These are phyloP conservation scores for Drosophila pectinifera DNA, from an alignment of 1,140 invertebrate species.

Conservation along the genomic window DNA sequence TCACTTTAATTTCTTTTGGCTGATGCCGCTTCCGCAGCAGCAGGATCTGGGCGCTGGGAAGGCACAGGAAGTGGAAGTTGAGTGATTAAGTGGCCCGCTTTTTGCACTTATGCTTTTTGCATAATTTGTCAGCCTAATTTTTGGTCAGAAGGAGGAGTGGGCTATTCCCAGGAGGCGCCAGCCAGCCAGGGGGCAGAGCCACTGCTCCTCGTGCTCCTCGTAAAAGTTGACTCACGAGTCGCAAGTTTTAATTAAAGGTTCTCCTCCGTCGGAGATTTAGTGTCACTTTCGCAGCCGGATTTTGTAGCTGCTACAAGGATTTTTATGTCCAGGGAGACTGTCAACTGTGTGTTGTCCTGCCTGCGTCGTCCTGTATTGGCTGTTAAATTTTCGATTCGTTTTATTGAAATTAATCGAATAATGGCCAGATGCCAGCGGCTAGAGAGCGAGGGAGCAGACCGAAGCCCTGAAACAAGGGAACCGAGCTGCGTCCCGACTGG, in stretches of 20 bases:
- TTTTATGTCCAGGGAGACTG: slow-evolving; percentile 37
- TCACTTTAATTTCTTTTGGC: slow-evolving; percentile 75
- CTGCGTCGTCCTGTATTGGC: slow-evolving; percentile 12
- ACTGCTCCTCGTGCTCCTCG: not conserved
- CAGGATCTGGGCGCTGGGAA: slow-evolving; percentile 9
- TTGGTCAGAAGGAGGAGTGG: not conserved
- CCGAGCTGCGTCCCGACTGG: not conserved
- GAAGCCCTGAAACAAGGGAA: not conserved
- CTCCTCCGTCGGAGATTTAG: slow-evolving; percentile 22
- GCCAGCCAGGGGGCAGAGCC: slow-evolving; percentile 3
- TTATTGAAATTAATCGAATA: slow-evolving; percentile 82
- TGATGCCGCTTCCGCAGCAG: slow-evolving; percentile 19
- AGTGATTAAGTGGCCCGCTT: slow-evolving; percentile 78
- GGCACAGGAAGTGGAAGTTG: slow-evolving; percentile 67
- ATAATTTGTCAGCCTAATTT: slow-evolving; percentile 69
- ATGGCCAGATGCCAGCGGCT: slow-evolving; percentile 43
- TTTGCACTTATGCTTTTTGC: slow-evolving; percentile 76
- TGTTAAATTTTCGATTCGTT: slow-evolving; percentile 63
- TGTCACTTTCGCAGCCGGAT: slow-evolving; percentile 25
- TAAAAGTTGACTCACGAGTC: slow-evolving; percentile 41
- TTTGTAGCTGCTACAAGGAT: slow-evolving; percentile 40
- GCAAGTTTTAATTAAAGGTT: slow-evolving; percentile 48
- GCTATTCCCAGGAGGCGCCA: slow-evolving; percentile 3
- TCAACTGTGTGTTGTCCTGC: slow-evolving; percentile 17
- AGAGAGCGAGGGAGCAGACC: slow-evolving; percentile 8